These are phyloP conservation scores for Odocoileus virginianus DNA, from an alignment of 2,113 vertebrate species.

Conservation along the genomic window DNA sequence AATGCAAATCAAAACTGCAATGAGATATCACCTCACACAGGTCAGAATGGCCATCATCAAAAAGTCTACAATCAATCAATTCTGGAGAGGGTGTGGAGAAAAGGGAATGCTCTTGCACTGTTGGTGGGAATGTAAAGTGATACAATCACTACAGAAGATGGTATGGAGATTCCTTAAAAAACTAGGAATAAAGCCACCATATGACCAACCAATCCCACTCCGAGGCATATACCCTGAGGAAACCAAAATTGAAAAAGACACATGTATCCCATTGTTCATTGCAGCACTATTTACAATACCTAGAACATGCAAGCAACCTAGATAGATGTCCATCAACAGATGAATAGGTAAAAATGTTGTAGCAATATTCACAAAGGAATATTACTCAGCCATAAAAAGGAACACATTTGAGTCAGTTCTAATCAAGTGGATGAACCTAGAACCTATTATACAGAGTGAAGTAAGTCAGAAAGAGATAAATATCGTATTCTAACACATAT, in stretches of 20 bases:
- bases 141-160: background rate
- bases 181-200: background rate
- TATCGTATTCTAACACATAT: background rate
- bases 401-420: background rate
- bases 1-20: background rate
- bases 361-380: background rate
- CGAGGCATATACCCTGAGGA: background rate
- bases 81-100: background rate
- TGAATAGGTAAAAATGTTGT: background rate
- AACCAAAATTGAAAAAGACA: background rate
- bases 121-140: background rate
- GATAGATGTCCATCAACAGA: background rate
- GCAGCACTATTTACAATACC: background rate
- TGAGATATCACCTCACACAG: background rate
- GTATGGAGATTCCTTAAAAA: background rate
- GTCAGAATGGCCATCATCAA: background rate
- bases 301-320: background rate
- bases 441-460: background rate
- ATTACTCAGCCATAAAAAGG: background rate
- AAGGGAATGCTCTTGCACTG: background rate
- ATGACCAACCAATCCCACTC: background rate
- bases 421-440: background rate
- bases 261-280: background rate
- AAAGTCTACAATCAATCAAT: background rate
- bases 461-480: background rate